Evolutionary conservation across 2,113 vertebrate species (phyloP).

Genomic region (Mesembrinibis cayennensis): DNA sequence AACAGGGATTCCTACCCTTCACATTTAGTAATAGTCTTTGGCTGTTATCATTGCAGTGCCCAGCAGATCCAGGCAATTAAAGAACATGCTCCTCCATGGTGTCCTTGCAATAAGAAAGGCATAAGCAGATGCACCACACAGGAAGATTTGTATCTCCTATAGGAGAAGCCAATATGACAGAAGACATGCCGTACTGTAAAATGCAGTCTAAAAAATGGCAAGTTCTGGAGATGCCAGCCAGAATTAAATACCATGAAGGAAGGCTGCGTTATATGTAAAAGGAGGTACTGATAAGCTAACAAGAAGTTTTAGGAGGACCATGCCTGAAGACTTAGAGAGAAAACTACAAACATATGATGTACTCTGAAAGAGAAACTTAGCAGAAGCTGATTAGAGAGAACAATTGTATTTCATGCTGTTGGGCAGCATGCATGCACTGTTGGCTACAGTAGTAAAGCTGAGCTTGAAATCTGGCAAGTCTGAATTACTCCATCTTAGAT

Average conservation of each 20-base stretch:
- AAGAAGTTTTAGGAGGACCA: neutral
- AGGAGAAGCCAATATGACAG: neutral
- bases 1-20: neutral
- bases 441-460: neutral
- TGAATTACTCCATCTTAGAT: neutral
- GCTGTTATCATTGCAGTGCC: neutral
- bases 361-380: neutral
- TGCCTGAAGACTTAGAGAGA: neutral
- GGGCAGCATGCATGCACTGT: neutral
- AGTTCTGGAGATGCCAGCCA: neutral
- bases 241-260: neutral
- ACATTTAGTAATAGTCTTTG: neutral
- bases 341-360: neutral
- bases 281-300: neutral
- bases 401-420: neutral
- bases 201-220: neutral
- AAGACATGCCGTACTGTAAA: neutral
- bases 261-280: neutral
- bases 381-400: neutral
- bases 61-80: neutral
- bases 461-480: neutral
- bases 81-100: neutral
- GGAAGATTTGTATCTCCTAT: neutral
- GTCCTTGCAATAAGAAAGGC: neutral
- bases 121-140: neutral